Base-by-base conservation (phyloP, 2,113 vertebrate species). In the Syrrhaptes paradoxus region DNA sequence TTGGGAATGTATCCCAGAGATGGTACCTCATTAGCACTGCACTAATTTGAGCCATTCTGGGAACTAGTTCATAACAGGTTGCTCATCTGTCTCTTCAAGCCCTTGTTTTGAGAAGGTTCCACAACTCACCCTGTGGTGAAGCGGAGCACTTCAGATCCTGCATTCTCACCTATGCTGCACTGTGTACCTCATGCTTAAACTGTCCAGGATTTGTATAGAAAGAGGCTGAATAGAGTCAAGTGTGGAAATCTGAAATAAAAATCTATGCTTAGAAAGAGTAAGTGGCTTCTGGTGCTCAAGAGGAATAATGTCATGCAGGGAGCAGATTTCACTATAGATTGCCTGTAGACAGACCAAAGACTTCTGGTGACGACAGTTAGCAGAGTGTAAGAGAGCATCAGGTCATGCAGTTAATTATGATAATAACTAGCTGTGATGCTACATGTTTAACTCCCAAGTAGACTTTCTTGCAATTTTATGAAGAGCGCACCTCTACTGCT, bases 401-500 rank as follows among this genome's bases (percentile, higher is more conserved):
- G 17, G 12, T 67, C 7, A 6, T 41, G n/a, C 15, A 95, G 48
- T 52, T 41, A 49, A 48, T 41, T 38, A 29, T 26, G 36, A 2
- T 15, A 52, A 57, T 21, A 87, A 58, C 9, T 14, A 82, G 4
- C 10, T 73, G 7, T 65, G 25, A 17, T 26, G 8, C 31, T 51
- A 25, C 2, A 6, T 18, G 2, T 36, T 1, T n/a, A 51, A 59
- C 7, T 46, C 3, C 18, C 14, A 41, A 49, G 28, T 9, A 54
- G 57, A 15, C 1, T 26, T 51, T 34, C 34, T 38, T 12, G 1
- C 3, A 41, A 36, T 71, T 58, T 58, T 54, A 48, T 57, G 29
- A 54, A 72, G 5, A n/a, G 2, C 1, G 2, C 1, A 12, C 3
- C 5, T 72, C 34, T 0, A 1, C 17, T 54, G 19, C 16, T 2